A percentile compares a stretch with the other conserved stretches of the same genome.
Conservation (phyloP, 2,888 invertebrate species). For the Mantis religiosa region DNA sequence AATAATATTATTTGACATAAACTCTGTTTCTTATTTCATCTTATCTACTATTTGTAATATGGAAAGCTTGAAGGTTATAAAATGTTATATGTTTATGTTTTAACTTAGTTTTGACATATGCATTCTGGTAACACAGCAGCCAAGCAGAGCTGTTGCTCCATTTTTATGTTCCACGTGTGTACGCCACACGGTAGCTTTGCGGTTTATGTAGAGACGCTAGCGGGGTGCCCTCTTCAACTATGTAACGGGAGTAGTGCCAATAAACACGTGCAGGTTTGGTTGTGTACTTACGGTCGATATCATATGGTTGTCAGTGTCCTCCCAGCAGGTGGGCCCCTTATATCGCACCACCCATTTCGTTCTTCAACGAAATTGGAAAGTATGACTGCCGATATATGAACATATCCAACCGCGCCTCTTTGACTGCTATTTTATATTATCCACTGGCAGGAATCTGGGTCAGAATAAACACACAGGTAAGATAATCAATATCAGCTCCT, state of each 20-base stretch:
- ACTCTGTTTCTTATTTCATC: too few species aligned
- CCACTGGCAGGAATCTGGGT: too few species aligned
- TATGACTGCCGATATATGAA: background rate
- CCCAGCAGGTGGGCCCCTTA: background rate
- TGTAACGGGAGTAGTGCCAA: background rate
- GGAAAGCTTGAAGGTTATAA: too few species aligned
- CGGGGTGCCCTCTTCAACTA: background rate
- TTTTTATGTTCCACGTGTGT: background rate
- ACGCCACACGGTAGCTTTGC: background rate
- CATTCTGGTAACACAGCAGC: background rate
- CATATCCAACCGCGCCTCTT: background rate
- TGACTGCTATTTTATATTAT: too few species aligned
- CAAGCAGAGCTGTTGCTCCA: background rate
- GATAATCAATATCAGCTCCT: too few species aligned
- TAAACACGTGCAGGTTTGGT: background rate
- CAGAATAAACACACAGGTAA: too few species aligned
- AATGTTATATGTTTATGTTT: too few species aligned
- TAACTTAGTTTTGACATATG: background rate
- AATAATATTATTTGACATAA: too few species aligned
- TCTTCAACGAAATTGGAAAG: background rate
- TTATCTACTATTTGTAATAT: too few species aligned
- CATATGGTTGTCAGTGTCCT: background rate
- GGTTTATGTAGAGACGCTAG: background rate
- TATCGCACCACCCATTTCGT: background rate
- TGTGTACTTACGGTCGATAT: background rate